Evolutionary conservation across 64 coral and sea anemone genomes (phyloP).

Genomic region (Dendronephthya gigantea): DNA sequence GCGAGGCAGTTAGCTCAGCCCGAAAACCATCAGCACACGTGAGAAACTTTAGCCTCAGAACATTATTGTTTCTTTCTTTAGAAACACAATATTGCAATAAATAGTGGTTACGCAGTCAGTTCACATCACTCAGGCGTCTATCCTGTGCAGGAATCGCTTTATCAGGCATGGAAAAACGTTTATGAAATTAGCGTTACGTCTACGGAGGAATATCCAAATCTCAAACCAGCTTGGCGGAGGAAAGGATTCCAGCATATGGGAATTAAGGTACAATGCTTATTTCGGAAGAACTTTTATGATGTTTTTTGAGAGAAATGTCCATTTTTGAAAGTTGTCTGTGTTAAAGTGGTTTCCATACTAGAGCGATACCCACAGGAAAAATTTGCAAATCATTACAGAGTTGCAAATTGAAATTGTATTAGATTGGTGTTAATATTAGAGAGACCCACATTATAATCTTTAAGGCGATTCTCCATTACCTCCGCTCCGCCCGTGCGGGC

Average conservation of each 20-base stretch:
- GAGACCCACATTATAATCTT: too few species aligned
- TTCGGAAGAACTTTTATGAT: too few species aligned
- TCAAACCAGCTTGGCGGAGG: slow-evolving; percentile 71
- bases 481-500: too few species aligned
- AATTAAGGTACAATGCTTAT: slow-evolving; percentile 51
- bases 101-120: slow-evolving; percentile 56
- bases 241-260: slow-evolving; percentile 75
- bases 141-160: slow-evolving; percentile 74
- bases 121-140: slow-evolving; percentile 95
- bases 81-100: slow-evolving; percentile 74
- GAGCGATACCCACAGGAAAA: neutral
- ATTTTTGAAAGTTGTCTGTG: too few species aligned
- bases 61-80: slow-evolving; percentile 14
- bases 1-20: too few species aligned
- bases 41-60: too few species aligned
- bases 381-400: neutral
- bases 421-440: neutral
- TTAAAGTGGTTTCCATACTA: too few species aligned
- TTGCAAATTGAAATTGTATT: too few species aligned
- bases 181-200: slow-evolving; percentile 62
- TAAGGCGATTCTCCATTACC: too few species aligned
- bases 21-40: too few species aligned
- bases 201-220: slow-evolving; percentile 84
- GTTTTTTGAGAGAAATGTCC: too few species aligned
- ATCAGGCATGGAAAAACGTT: slow-evolving; percentile 63